These are phyloP conservation scores for Camelus dromedarius DNA, from an alignment of 2,113 vertebrate genomes.

Conservation along the genomic window DNA sequence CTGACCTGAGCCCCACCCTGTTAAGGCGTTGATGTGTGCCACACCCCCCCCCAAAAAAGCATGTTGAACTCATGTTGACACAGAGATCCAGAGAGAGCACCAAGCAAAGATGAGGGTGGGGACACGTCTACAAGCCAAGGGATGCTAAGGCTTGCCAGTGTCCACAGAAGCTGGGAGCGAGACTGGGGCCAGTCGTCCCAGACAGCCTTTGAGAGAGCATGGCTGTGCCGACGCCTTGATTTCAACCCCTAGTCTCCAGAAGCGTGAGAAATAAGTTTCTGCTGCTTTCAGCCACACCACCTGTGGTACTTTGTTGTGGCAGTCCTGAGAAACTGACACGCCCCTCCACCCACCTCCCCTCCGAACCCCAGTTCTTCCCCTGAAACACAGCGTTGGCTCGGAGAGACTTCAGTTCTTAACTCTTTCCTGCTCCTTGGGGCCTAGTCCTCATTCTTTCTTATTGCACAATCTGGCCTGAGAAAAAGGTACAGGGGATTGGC, in stretches of 20 bases:
- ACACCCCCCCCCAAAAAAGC: not conserved
- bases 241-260: not conserved
- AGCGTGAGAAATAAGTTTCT: not conserved
- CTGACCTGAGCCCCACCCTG: not conserved
- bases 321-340: not conserved
- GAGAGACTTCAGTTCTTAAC: not conserved
- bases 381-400: accelerated
- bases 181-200: accelerated
- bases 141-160: accelerated
- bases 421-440: not conserved
- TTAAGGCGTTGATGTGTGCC: not conserved
- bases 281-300: not conserved
- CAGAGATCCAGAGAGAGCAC: not conserved
- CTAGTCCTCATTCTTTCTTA: not conserved
- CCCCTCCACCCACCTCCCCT: not conserved
- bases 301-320: not conserved
- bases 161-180: not conserved
- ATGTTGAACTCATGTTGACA: not conserved
- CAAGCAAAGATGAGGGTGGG: not conserved
- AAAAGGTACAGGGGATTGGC: not conserved
- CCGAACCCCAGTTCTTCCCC: not conserved
- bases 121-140: accelerated
- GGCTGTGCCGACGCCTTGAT: accelerated
- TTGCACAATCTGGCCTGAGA: not conserved
- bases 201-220: no score